A percentile compares a stretch with the other conserved stretches of the same genome.
These are phyloP conservation scores for Apistogramma diplotaenia DNA, from an alignment of 2,113 vertebrate genomes.

Conservation along the genomic window DNA sequence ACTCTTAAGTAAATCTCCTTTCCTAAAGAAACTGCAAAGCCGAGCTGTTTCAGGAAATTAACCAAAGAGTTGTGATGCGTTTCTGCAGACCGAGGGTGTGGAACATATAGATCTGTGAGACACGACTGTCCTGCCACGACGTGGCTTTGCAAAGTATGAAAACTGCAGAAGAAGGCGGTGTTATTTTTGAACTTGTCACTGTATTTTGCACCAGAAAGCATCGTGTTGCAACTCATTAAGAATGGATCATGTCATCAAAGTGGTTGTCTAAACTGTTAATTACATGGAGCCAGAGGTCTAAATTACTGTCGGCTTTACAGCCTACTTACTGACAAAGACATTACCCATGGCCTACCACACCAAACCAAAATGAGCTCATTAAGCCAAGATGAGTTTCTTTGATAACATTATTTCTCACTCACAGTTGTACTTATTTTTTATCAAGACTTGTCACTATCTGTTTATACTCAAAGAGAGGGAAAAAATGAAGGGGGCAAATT, in stretches of 20 bases:
- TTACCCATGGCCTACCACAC: not conserved
- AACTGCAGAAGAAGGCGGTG: not conserved
- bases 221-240: not conserved
- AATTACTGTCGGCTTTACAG: not conserved
- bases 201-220: not conserved
- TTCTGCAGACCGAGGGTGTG: not conserved
- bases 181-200: not conserved
- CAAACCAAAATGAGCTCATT: not conserved
- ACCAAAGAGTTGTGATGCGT: not conserved
- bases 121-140: not conserved
- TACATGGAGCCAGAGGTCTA: not conserved
- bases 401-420: not conserved
- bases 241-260: not conserved
- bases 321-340: not conserved
- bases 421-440: not conserved
- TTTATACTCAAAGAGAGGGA: not conserved
- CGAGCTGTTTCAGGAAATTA: not conserved
- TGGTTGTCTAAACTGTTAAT: not conserved
- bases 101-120: not conserved
- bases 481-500: not conserved
- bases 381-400: not conserved
- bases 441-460: not conserved
- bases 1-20: not conserved
- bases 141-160: not conserved
- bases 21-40: not conserved